A percentile compares a stretch with the other conserved stretches of the same genome.
Evolutionary conservation across 1,140 invertebrate genomes (phyloP).

Genomic region (Agrypnia vestita): DNA sequence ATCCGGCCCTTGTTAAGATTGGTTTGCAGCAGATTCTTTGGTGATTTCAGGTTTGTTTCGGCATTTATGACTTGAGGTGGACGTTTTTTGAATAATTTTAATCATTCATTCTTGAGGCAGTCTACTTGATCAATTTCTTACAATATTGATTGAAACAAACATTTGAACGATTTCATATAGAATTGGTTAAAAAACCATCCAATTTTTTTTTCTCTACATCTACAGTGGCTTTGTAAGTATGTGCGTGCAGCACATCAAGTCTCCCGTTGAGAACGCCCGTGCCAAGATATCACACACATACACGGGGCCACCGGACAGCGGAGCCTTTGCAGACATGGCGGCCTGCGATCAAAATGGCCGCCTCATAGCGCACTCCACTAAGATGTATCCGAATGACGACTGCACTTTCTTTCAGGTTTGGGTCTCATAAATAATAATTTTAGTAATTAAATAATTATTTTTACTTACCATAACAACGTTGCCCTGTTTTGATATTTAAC

Average conservation of each 20-base stretch:
- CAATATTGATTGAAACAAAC: no score
- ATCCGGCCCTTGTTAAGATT: conserved; percentile 94
- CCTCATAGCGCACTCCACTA: conserved; percentile 93
- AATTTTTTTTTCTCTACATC: no score
- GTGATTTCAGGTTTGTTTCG: conserved; percentile 81
- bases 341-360: conserved; percentile 93
- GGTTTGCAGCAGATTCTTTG: conserved; percentile 94
- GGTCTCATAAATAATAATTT: not conserved
- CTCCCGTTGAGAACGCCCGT: conserved; percentile 90
- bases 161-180: no score
- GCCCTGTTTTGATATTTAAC: no score
- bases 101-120: no score
- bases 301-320: conserved; percentile 87
- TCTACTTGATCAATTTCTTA: conserved; percentile 13
- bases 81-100: no score
- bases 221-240: conserved; percentile 95
- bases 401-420: conserved; percentile 90
- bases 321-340: conserved; percentile 89
- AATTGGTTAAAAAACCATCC: no score
- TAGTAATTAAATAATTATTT: no score
- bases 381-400: conserved; percentile 99
- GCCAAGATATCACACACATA: conserved; percentile 95
- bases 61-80: no score
- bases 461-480: no score
- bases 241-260: conserved; percentile 95